Percentiles rank a stretch among this genome's conserved stretches.
Evolutionary conservation across 2,113 vertebrate genomes (phyloP).

Genomic region (Sardina pilchardus): DNA sequence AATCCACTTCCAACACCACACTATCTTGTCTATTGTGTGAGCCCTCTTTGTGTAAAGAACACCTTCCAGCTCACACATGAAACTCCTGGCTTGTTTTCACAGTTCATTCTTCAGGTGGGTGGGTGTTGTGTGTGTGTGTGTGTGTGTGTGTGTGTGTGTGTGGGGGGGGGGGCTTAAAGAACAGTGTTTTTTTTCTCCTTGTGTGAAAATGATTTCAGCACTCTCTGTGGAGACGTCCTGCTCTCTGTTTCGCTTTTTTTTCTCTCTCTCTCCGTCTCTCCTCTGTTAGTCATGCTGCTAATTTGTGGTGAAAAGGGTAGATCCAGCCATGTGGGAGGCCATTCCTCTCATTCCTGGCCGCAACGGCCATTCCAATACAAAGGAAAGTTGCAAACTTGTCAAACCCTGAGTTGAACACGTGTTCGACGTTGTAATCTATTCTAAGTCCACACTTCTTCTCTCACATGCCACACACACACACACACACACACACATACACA

Average conservation of each 20-base stretch:
- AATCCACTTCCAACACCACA: constrained; percentile 38
- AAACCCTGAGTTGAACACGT: constrained; percentile 41
- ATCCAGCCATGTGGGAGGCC: constrained; percentile 38
- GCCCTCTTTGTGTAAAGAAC: constrained; percentile 54
- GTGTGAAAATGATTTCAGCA: constrained; percentile 61
- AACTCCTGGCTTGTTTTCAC: constrained; percentile 55
- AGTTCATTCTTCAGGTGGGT: constrained; percentile 60
- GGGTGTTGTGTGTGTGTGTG: constrained; percentile 22
- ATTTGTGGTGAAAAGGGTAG: constrained; percentile 41
- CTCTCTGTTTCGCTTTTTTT: constrained; percentile 58
- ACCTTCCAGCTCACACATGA: constrained; percentile 56
- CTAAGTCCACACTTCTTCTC: not conserved
- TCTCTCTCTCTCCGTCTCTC: constrained; percentile 35
- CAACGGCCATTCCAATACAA: constrained; percentile 22
- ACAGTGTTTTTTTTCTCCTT: constrained; percentile 52
- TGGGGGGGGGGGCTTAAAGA: not conserved
- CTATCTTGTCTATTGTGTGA: constrained; percentile 49
- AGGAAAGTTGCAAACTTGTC: not conserved
- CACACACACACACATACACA: not conserved
- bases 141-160: not conserved
- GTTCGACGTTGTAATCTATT: not conserved
- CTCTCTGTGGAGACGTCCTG: constrained; percentile 48
- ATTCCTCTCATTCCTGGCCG: constrained; percentile 39
- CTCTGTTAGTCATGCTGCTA: constrained; percentile 40
- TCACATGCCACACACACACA: not conserved